These are phyloP conservation scores for Pseudorasbora parva DNA, from an alignment of 2,113 vertebrate genomes.

Conservation along the genomic window DNA sequence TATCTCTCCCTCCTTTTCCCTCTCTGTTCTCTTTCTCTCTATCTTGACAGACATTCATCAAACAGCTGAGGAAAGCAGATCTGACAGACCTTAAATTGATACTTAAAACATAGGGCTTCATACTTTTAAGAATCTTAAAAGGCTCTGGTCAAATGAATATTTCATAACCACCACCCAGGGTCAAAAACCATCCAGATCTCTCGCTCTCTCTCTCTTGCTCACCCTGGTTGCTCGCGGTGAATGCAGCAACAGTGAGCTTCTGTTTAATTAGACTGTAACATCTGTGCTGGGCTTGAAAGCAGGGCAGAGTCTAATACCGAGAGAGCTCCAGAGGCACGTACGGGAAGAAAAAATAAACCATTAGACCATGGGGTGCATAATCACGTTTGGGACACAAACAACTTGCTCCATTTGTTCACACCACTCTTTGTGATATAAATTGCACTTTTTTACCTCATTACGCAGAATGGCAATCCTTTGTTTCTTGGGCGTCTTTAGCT, in stretches of 20 bases:
- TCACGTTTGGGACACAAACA: conserved; percentile 43
- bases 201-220: neutral
- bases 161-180: conserved; percentile 50
- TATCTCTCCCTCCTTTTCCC: neutral
- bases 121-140: conserved; percentile 47
- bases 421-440: conserved; percentile 27
- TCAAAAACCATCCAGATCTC: conserved; percentile 30
- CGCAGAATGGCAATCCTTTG: neutral
- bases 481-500: neutral
- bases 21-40: conserved; percentile 17
- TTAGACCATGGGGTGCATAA: conserved; percentile 43
- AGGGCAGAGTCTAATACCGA: conserved; percentile 38
- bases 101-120: conserved; percentile 39
- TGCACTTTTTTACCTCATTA: conserved; percentile 27
- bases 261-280: conserved; percentile 61
- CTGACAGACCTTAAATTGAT: conserved; percentile 41
- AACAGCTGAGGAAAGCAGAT: conserved; percentile 27
- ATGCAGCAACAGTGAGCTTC: conserved; percentile 42
- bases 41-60: conserved; percentile 28
- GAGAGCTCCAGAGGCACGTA: conserved; percentile 29
- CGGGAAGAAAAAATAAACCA: conserved; percentile 42
- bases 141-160: conserved; percentile 49
- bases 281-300: conserved; percentile 53
- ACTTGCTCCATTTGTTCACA: conserved; percentile 37
- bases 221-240: conserved; percentile 28